phyloP scores from a whole-genome alignment of 2,797 vertebrate species.

The Hypotaenidia philippensis region DNA sequence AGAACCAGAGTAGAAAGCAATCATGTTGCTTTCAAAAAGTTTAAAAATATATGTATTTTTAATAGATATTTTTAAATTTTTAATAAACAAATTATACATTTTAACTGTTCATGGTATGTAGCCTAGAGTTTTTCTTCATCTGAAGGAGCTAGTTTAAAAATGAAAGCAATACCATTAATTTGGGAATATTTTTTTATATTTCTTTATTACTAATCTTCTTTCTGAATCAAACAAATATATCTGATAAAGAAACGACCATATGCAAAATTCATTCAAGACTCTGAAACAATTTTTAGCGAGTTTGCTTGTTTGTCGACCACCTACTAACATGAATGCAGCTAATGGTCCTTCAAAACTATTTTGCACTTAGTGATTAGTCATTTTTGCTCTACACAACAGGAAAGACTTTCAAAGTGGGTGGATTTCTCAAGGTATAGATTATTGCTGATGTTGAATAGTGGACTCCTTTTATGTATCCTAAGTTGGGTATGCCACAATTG shows the following conservation, averaged over 20 bases:
- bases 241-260: neutral
- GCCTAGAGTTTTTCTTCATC: neutral
- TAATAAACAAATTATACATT: neutral
- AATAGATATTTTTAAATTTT: neutral
- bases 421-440: constrained; percentile 13
- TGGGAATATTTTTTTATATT: neutral
- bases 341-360: constrained; percentile 11
- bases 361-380: neutral
- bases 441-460: neutral
- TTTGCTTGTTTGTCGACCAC: constrained; percentile 3
- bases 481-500: neutral
- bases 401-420: neutral
- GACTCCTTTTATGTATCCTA: neutral
- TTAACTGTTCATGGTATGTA: neutral
- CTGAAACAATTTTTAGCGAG: neutral
- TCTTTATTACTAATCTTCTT: neutral
- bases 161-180: neutral
- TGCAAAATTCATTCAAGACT: neutral
- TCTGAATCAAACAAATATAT: neutral
- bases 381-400: neutral
- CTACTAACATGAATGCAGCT: neutral
- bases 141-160: neutral
- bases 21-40: neutral
- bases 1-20: neutral
- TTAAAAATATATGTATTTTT: neutral